These are phyloP conservation scores for Neostethus bicornis DNA, from an alignment of 2,797 vertebrate genomes.

Conservation along the genomic window DNA sequence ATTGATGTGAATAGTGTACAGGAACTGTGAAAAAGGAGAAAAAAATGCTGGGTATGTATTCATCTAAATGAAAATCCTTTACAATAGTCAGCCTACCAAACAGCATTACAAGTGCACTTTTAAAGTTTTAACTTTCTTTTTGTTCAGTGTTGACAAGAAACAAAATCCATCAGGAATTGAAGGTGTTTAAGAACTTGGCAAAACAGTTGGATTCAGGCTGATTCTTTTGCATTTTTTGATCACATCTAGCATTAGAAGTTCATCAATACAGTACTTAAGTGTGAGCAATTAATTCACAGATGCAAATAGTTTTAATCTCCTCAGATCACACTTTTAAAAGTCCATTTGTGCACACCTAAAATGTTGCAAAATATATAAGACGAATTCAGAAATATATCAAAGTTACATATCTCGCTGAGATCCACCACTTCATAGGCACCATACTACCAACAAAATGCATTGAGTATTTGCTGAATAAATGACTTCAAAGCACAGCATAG, in stretches of 20 bases:
- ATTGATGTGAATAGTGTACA: background rate
- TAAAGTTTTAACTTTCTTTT: background rate
- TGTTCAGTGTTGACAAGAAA: background rate
- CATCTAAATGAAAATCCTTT: background rate
- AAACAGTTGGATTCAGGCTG: background rate
- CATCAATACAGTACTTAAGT: constrained; percentile 6
- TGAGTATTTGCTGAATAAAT: constrained; percentile 44
- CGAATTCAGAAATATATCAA: constrained; percentile 36
- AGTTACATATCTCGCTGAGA: constrained; percentile 40
- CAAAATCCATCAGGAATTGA: background rate
- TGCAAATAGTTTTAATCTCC: constrained; percentile 16
- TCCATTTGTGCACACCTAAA: constrained; percentile 28
- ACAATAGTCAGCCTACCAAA: background rate
- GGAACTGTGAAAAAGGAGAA: background rate
- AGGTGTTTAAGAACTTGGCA: background rate
- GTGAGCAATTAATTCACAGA: constrained; percentile 6
- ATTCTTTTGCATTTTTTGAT: background rate
- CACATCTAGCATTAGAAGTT: constrained; percentile 3
- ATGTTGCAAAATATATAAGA: constrained; percentile 38
- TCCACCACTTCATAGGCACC: constrained; percentile 22
- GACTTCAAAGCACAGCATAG: constrained; percentile 26
- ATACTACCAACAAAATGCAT: constrained; percentile 30
- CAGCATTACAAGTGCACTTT: no score
- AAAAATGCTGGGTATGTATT: background rate
- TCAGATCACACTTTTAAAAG: constrained; percentile 2